phyloP scores from a whole-genome alignment of 1,140 invertebrate species.

The Hormaphis cornu region DNA sequence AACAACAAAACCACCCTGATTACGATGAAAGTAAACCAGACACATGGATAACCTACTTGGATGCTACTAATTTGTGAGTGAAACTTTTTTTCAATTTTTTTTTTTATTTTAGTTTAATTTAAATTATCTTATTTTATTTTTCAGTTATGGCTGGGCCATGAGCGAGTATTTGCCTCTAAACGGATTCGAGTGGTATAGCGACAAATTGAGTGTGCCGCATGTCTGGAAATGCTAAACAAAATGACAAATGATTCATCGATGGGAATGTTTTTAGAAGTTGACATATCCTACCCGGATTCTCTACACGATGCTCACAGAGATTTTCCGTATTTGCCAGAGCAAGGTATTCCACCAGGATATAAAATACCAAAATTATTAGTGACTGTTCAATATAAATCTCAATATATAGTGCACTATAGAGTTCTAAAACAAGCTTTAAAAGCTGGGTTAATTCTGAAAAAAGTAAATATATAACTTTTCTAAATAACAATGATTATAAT shows the following conservation, averaged over 20 bases:
- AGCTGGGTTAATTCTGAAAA: conserved; percentile 39
- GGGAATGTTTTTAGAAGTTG: conserved; percentile 48
- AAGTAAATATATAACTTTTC: conserved; percentile 10
- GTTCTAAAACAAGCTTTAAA: conserved; percentile 13
- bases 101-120: conserved; percentile 44
- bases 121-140: neutral
- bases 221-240: neutral
- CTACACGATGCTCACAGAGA: conserved; percentile 48
- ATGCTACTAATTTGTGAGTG: neutral
- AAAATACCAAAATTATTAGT: conserved; percentile 32
- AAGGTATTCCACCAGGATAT: conserved; percentile 8
- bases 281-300: conserved; percentile 40
- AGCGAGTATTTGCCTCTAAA: conserved; percentile 42
- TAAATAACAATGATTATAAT: too few relatives aligned
- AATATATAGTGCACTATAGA: conserved; percentile 40
- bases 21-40: neutral
- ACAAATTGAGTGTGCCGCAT: conserved; percentile 23
- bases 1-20: conserved; percentile 41
- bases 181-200: conserved; percentile 44
- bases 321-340: conserved; percentile 45
- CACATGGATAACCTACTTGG: neutral
- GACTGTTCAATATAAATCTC: conserved; percentile 33
- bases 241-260: conserved; percentile 39
- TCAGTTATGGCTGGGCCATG: conserved; percentile 46
- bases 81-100: too few relatives aligned